phyloP scores from a whole-genome alignment of 2,888 invertebrate species.

The Emesis castigata region DNA sequence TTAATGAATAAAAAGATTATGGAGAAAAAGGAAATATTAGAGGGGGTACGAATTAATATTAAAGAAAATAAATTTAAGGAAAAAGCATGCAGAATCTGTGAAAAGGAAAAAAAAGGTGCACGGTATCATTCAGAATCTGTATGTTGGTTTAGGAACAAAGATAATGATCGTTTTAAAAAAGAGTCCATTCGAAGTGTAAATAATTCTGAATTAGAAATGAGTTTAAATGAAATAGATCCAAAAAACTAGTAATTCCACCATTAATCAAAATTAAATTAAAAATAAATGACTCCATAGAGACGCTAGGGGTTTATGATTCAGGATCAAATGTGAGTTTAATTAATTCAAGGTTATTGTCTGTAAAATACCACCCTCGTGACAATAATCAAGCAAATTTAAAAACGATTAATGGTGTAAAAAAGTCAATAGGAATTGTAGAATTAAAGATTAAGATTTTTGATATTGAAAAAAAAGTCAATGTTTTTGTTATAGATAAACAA shows the following conservation, averaged over 20 bases:
- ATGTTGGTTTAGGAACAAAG: constrained; percentile 26
- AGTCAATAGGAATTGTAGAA: constrained; percentile 40
- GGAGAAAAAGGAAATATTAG: too few relatives aligned
- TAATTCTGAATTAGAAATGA: constrained; percentile 28
- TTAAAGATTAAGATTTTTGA: constrained; percentile 58
- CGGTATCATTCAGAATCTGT: constrained; percentile 40
- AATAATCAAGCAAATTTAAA: constrained; percentile 43
- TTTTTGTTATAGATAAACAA: constrained; percentile 60
- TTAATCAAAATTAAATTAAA: constrained; percentile 1
- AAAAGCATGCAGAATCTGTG: constrained; percentile 36
- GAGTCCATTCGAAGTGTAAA: constrained; percentile 36
- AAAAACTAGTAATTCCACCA: neutral
- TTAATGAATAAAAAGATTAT: constrained; percentile 29
- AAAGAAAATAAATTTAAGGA: too few relatives aligned
- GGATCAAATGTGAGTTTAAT: constrained; percentile 70
- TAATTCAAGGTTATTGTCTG: constrained; percentile 60
- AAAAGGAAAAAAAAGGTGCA: constrained; percentile 36
- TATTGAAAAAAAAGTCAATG: constrained; percentile 52
- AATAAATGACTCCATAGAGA: constrained; percentile 56
- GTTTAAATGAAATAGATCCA: constrained; percentile 36
- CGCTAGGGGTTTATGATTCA: constrained; percentile 67
- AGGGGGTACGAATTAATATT: too few relatives aligned
- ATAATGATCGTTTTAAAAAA: constrained; percentile 40
- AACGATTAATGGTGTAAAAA: constrained; percentile 56
- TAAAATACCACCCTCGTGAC: constrained; percentile 18